A percentile compares a stretch with the other conserved stretches of the same genome.
Conservation (phyloP, 1,140 invertebrate genomes). For the Cydia amplana region DNA sequence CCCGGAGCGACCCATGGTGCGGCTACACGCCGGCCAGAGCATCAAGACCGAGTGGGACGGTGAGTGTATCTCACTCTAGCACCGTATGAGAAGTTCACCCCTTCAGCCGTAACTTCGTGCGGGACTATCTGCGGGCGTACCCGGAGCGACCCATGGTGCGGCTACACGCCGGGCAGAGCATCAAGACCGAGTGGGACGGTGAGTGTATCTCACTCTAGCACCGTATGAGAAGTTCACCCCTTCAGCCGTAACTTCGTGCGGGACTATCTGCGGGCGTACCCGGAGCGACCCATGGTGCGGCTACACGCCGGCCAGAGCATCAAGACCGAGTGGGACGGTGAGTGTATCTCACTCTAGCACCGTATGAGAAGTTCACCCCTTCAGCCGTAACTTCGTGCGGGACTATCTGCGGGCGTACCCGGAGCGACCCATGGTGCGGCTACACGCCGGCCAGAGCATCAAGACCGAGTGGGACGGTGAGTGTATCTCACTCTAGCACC, state of each 20-base stretch:
- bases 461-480: slow-evolving; percentile 81
- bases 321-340: slow-evolving; percentile 91
- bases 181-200: not conserved
- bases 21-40: slow-evolving; percentile 1
- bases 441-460: not conserved
- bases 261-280: slow-evolving; percentile 90
- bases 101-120: slow-evolving; percentile 86
- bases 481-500: slow-evolving; percentile 60
- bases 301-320: slow-evolving; percentile 87
- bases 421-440: not conserved
- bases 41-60: slow-evolving; percentile 7
- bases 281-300: slow-evolving; percentile 93
- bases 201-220: slow-evolving; percentile 73
- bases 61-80: not conserved
- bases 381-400: slow-evolving; percentile 88
- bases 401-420: not conserved
- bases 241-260: slow-evolving; percentile 89
- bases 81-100: not conserved
- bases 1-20: not conserved
- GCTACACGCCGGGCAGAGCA: not conserved
- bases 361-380: slow-evolving; percentile 88
- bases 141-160: not conserved
- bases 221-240: slow-evolving; percentile 83
- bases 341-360: slow-evolving; percentile 84
- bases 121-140: not conserved